Evolutionary conservation across 2,113 vertebrate genomes (phyloP).

Genomic region (Mesitornis unicolor): DNA sequence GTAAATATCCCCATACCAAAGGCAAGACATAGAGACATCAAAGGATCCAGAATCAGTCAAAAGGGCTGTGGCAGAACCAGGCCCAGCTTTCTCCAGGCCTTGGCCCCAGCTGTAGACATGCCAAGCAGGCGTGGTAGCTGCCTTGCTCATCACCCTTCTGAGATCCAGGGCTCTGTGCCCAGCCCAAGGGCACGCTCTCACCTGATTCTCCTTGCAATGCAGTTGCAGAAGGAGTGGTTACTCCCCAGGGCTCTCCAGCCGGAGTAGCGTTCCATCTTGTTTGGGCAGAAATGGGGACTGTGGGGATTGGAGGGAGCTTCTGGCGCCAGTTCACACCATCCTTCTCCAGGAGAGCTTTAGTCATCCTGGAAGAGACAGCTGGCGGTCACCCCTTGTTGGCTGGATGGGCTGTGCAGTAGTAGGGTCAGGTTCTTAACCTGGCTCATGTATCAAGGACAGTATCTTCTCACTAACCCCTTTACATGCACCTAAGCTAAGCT

Average conservation of each 20-base stretch:
- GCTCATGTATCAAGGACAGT: rapidly evolving
- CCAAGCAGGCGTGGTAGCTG: neutral
- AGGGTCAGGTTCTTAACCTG: too few relatives aligned
- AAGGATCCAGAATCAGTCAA: neutral
- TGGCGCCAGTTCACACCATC: conserved; percentile 87
- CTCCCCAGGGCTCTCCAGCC: neutral
- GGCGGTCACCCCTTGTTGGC: neutral
- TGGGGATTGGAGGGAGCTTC: conserved; percentile 86
- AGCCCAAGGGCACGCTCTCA: conserved; percentile 1
- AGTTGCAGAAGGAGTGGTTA: conserved; percentile 30
- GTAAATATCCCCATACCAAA: neutral
- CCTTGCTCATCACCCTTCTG: neutral
- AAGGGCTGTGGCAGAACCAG: neutral
- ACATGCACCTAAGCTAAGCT: neutral
- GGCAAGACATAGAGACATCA: neutral
- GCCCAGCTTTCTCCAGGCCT: neutral
- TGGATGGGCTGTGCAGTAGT: too few relatives aligned
- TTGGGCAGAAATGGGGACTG: conserved; percentile 82
- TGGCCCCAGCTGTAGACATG: neutral
- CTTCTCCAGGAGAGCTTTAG: conserved; percentile 83
- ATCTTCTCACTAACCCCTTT: neutral
- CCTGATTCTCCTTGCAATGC: conserved; percentile 14
- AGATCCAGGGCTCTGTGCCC: neutral
- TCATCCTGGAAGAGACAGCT: conserved; percentile 80
- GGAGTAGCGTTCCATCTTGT: conserved; percentile 67